A percentile compares a stretch with the other conserved stretches of the same genome.
These are phyloP conservation scores for Sialia sialis DNA, from an alignment of 2,113 vertebrate genomes.

Conservation along the genomic window DNA sequence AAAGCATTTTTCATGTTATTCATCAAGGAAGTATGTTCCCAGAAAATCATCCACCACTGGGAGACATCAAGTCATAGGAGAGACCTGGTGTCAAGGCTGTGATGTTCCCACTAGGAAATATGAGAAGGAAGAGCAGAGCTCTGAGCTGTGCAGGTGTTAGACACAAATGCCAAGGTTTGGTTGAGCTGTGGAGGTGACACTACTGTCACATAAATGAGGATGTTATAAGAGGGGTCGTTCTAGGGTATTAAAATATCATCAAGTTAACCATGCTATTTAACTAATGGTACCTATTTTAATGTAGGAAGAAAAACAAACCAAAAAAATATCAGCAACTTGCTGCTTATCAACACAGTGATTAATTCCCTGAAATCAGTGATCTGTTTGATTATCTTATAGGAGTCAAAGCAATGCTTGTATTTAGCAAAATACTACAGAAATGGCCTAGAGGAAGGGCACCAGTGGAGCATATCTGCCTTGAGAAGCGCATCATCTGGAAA, in stretches of 20 bases:
- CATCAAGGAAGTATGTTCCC: not conserved
- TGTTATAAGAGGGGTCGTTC: not conserved
- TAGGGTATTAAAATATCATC: not conserved
- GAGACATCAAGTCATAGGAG: not conserved
- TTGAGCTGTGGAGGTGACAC: not conserved
- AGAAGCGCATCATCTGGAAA: not conserved
- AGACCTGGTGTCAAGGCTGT: not conserved
- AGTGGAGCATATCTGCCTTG: not conserved
- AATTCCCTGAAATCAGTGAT: not conserved
- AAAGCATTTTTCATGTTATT: not conserved
- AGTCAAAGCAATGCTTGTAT: not conserved
- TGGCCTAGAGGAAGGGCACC: not conserved
- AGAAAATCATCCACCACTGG: not conserved
- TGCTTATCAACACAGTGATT: not conserved
- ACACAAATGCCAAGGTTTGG: not conserved
- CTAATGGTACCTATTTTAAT: not conserved
- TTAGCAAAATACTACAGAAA: not conserved
- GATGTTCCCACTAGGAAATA: not conserved
- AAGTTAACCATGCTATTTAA: not conserved
- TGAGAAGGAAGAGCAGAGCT: not conserved
- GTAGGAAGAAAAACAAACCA: not conserved
- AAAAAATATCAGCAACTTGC: not conserved
- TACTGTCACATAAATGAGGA: not conserved
- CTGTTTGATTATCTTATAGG: not conserved
- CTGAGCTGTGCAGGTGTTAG: not conserved